phyloP scores from a whole-genome alignment of 2,113 vertebrate species.

The Brachirus orientalis region DNA sequence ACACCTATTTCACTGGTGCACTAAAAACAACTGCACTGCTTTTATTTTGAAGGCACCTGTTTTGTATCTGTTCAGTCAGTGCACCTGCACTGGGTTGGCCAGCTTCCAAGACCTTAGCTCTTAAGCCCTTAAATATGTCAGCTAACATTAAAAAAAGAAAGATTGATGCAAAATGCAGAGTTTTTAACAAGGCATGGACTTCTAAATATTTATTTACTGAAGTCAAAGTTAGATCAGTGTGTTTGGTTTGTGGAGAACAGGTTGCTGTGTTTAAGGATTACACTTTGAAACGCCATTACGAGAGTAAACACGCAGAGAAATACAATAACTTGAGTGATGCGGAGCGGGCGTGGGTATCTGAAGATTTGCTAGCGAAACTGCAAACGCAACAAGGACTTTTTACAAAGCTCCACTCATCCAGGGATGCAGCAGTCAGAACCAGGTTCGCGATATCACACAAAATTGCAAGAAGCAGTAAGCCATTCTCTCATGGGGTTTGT shows the following conservation, averaged over 20 bases:
- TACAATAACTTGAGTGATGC: slow-evolving; percentile 9
- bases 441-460: too few species aligned
- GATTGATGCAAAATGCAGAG: background rate
- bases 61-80: background rate
- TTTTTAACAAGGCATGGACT: slow-evolving; percentile 20
- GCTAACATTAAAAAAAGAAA: background rate
- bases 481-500: too few species aligned
- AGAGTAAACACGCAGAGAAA: slow-evolving; percentile 12
- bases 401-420: background rate
- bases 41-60: slow-evolving; percentile 10
- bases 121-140: background rate
- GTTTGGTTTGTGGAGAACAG: slow-evolving; percentile 16
- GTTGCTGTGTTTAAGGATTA: slow-evolving; percentile 7
- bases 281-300: slow-evolving; percentile 7
- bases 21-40: background rate
- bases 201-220: slow-evolving; percentile 34
- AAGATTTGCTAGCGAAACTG: background rate
- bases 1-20: too few species aligned
- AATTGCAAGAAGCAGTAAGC: too few species aligned
- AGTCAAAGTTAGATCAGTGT: slow-evolving; percentile 11
- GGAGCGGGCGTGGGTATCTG: background rate
- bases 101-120: too few species aligned
- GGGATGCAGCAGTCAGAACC: too few species aligned
- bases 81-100: too few species aligned
- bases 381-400: background rate